Evolutionary conservation across 2,888 invertebrate species (phyloP).

Genomic region (Nephrotoma guestfalica): DNA sequence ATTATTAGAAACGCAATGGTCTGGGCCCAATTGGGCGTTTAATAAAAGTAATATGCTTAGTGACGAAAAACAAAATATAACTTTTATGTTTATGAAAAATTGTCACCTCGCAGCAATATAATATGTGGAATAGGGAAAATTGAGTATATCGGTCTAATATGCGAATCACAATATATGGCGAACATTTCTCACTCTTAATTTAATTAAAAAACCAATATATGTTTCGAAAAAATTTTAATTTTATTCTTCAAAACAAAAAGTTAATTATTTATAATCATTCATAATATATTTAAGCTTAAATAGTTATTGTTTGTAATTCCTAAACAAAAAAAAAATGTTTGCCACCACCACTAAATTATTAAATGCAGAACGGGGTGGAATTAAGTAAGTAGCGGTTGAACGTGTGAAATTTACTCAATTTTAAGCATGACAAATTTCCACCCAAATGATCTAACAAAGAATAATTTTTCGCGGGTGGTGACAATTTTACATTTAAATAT

Average conservation of each 20-base stretch:
- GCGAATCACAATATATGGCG: not conserved
- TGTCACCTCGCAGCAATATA: not conserved
- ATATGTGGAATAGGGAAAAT: not conserved
- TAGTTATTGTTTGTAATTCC: not conserved
- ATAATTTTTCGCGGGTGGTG: not conserved
- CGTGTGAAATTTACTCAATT: not conserved
- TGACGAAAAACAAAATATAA: not conserved
- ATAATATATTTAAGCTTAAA: not conserved
- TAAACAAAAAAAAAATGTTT: not conserved
- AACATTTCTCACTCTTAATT: not conserved
- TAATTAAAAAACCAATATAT: not conserved
- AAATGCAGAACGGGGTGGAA: not conserved
- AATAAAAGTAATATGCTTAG: not conserved
- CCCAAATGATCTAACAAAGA: not conserved
- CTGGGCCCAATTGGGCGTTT: not conserved
- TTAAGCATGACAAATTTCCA: not conserved
- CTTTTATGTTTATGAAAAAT: not conserved
- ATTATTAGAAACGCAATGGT: not conserved
- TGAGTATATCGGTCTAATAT: not conserved
- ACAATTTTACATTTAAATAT: not conserved
- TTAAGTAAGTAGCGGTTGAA: not conserved
- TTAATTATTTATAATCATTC: not conserved
- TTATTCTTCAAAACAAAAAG: not conserved
- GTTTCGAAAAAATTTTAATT: not conserved
- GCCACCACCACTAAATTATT: not conserved